phyloP scores from a whole-genome alignment of 2,113 vertebrate genomes.

The Gadus macrocephalus region DNA sequence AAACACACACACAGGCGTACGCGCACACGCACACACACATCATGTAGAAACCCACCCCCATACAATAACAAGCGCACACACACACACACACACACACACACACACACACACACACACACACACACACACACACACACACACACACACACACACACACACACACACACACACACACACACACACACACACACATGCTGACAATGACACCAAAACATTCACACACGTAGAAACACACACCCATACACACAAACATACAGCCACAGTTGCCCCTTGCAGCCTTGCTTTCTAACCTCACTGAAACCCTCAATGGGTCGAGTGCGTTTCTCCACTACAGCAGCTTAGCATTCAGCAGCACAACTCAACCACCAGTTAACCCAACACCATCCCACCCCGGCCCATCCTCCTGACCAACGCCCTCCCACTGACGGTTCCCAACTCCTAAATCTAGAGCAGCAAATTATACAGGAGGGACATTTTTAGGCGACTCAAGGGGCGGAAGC shows the following conservation, averaged over 20 bases:
- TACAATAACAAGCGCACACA: conserved; percentile 20
- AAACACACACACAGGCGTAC: background rate
- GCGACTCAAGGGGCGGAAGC: conserved; percentile 31
- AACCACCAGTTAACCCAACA: conserved; percentile 33
- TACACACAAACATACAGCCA: conserved; percentile 3
- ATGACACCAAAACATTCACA: background rate
- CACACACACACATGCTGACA: background rate
- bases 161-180: conserved; percentile 5
- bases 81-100: background rate
- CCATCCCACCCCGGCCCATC: conserved; percentile 31
- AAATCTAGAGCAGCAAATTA: conserved; percentile 64
- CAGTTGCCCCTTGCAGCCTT: background rate
- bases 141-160: conserved; percentile 4
- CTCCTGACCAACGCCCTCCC: conserved; percentile 46
- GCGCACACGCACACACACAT: background rate
- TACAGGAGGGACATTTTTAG: conserved; percentile 49
- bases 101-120: conserved; percentile 1
- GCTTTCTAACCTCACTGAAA: too few species aligned
- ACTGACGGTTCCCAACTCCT: conserved; percentile 54
- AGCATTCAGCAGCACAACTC: conserved; percentile 56
- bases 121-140: conserved; percentile 1
- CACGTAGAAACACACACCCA: background rate
- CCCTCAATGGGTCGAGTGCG: too few species aligned
- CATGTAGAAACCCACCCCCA: background rate
- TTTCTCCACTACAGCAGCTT: background rate